Evolutionary conservation across 2,113 vertebrate genomes (phyloP).

Genomic region (Brachyistius frenatus): DNA sequence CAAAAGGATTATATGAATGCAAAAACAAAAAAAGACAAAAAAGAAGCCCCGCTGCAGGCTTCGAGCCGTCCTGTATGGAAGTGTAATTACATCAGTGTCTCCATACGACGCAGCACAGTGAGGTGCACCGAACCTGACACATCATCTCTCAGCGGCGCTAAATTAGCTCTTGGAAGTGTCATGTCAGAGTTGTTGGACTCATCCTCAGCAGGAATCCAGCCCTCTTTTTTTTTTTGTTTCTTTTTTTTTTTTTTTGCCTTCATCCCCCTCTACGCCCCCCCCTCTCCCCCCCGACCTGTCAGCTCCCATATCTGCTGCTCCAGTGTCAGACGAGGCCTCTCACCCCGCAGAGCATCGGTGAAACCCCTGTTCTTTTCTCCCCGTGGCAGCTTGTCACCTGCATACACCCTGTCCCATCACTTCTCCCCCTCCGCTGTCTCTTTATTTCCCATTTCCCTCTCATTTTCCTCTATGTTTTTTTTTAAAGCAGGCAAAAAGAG

Average conservation of each 20-base stretch:
- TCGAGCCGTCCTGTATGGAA: constrained; percentile 34
- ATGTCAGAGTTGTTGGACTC: constrained; percentile 76
- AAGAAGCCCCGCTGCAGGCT: neutral
- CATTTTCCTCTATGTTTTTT: constrained; percentile 45
- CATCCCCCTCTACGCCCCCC: no score
- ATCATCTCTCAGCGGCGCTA: constrained; percentile 72
- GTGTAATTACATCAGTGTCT: constrained; percentile 70
- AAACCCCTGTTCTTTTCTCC: constrained; percentile 44
- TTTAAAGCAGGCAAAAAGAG: constrained; percentile 47
- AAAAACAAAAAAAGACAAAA: neutral
- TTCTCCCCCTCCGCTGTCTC: constrained; percentile 46
- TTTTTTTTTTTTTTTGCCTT: neutral
- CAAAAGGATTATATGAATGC: constrained; percentile 26
- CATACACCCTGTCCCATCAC: constrained; percentile 44
- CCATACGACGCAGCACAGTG: constrained; percentile 41
- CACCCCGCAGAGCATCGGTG: constrained; percentile 44
- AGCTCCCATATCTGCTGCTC: constrained; percentile 71
- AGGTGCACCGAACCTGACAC: constrained; percentile 50
- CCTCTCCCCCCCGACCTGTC: constrained; percentile 66
- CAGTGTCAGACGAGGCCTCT: constrained; percentile 72
- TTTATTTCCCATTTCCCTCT: constrained; percentile 55
- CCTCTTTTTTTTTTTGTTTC: neutral
- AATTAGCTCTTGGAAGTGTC: constrained; percentile 82
- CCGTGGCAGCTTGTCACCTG: constrained; percentile 70
- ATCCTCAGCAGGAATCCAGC: constrained; percentile 60